Base-by-base conservation (phyloP, 2,113 vertebrate species). In the Otis tarda region DNA sequence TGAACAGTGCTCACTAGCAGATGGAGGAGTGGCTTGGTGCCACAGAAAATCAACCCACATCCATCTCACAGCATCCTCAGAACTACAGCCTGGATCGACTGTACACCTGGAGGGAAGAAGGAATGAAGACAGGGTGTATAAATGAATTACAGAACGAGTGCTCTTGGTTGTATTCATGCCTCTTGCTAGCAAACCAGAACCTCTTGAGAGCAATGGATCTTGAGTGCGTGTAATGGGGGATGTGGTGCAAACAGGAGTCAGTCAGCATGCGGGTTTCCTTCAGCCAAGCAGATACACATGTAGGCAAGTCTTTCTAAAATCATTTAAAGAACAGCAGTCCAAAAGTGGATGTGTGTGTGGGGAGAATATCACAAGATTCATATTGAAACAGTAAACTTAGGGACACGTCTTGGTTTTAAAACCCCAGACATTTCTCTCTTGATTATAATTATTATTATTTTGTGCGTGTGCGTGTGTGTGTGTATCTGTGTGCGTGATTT, bases 361-460 rank as follows among this genome's bases (percentile, higher is more conserved):
- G 87, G 74, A 93, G 89, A 90, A 78, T 60, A 77, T n/a, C 76
- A 35, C 60, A 53, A 94, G 83, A 71, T 92, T 76, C 80, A 57
- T 9, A 4, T 33, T 41, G 76, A 92, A 84, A 89, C 87, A 76
- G 79, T 47, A 90, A 78, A 69, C 70, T 20, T 78, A 87, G 57
- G 91, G 90, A 96, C 93, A 91, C 87, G 75, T 60, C 95, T 93
- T 93, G 89, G 93, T 87, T 96, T 96, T 81, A 65, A 89, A 93
- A 50, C 89, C 83, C 90, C 96, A 95, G 94, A 94, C 63, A 87
- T 90, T 94, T 95, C 78, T 96, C 87, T 94, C 93, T 95, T 71
- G 69, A 94, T 95, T 89, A 16, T 75, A 16, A 50, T 94, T 59
- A 78, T 61, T 67, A 75, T 95, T 95, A 75, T 94, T 95, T 82